These are phyloP conservation scores for Pachypeltis micranthus DNA, from an alignment of 1,140 invertebrate genomes.

Conservation along the genomic window DNA sequence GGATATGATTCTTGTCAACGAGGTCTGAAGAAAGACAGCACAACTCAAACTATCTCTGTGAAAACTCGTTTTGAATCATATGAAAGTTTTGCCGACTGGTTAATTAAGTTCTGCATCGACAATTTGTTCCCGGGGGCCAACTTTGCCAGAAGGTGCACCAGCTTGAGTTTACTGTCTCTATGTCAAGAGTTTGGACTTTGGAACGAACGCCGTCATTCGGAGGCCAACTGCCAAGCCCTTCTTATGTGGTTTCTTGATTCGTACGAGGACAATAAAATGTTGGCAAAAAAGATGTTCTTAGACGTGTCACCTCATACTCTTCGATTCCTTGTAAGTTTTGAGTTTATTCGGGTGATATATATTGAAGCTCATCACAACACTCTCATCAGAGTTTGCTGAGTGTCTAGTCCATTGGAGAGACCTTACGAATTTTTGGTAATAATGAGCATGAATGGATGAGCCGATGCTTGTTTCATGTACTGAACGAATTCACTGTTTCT, in stretches of 20 bases:
- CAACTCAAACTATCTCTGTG: background rate
- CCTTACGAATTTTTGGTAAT: too few species aligned
- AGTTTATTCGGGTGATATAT: too few species aligned
- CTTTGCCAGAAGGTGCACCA: slow-evolving; percentile 50
- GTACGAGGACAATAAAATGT: slow-evolving; percentile 64
- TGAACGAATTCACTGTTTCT: too few species aligned
- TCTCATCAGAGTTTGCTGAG: too few species aligned
- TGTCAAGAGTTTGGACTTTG: slow-evolving; percentile 22
- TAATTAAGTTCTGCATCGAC: slow-evolving; percentile 41
- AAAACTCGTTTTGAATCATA: slow-evolving; percentile 24
- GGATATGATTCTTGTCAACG: background rate
- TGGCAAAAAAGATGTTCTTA: slow-evolving; percentile 45
- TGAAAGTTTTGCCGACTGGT: slow-evolving; percentile 38
- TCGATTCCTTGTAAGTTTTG: slow-evolving; percentile 35
- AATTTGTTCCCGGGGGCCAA: slow-evolving; percentile 56
- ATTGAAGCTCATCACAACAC: too few species aligned
- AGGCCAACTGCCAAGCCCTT: slow-evolving; percentile 12
- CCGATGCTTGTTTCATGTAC: too few species aligned
- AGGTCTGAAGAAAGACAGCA: slow-evolving; percentile 22
- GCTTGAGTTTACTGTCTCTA: slow-evolving; percentile 43
- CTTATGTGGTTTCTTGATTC: slow-evolving; percentile 44
- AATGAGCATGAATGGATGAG: too few species aligned
- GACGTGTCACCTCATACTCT: slow-evolving; percentile 33
- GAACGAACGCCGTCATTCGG: slow-evolving; percentile 13
- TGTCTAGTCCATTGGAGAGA: too few species aligned